These are phyloP conservation scores for Zosterops hypoxanthus DNA, from an alignment of 2,113 vertebrate genomes.

Conservation along the genomic window DNA sequence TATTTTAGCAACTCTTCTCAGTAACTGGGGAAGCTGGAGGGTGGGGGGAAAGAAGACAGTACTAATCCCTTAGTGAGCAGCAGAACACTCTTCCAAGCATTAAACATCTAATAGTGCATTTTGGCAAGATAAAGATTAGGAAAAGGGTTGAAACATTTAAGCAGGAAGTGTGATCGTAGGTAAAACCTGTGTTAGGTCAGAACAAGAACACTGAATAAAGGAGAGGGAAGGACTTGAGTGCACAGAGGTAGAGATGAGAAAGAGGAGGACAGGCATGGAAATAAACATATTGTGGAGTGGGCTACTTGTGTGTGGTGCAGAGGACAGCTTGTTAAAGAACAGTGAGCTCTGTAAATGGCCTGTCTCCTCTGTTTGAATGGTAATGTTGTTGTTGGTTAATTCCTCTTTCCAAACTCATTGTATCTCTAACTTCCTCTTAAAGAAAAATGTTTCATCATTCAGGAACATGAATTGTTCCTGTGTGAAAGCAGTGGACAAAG, in stretches of 20 bases:
- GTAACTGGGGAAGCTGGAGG: background rate
- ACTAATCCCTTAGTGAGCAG: accelerated
- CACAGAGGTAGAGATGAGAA: background rate
- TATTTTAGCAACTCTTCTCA: background rate
- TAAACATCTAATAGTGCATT: background rate
- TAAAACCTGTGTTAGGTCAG: background rate
- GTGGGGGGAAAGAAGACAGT: too few species aligned
- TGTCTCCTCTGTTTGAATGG: background rate
- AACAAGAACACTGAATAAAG: background rate
- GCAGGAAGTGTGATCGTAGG: background rate
- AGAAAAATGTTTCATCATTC: background rate
- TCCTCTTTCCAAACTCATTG: background rate
- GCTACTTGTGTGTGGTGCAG: background rate
- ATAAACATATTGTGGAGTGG: background rate
- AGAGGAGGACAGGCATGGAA: background rate
- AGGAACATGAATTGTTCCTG: background rate
- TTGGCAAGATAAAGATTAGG: background rate
- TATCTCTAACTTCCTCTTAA: background rate
- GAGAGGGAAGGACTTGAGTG: background rate
- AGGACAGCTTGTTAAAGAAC: background rate
- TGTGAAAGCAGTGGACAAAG: background rate
- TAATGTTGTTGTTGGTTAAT: background rate
- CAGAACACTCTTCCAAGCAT: background rate
- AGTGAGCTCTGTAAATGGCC: background rate
- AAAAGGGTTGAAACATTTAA: background rate